Evolutionary conservation across 2,797 vertebrate species (phyloP).

Genomic region (Myotis vivesi): DNA sequence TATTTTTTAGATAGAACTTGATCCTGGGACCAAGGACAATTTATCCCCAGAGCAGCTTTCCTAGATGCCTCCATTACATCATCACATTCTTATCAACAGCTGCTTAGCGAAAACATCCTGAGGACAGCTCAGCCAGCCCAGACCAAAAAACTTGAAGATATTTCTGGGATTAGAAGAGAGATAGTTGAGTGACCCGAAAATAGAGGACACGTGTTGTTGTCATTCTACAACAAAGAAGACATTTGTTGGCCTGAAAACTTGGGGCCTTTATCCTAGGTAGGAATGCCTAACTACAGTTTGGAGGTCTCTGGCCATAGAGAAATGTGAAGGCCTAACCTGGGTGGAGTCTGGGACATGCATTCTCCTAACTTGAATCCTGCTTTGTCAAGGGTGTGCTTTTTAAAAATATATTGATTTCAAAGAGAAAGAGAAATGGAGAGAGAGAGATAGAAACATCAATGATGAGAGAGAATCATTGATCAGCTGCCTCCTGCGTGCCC

Average conservation of each 20-base stretch:
- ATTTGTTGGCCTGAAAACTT: conserved; percentile 7
- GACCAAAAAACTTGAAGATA: conserved; percentile 67
- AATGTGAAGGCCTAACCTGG: conserved; percentile 15
- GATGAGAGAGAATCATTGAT: too few species aligned
- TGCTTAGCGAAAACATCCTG: conserved; percentile 69
- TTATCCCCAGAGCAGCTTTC: conserved; percentile 65
- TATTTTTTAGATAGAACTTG: conserved; percentile 66
- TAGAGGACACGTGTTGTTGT: conserved; percentile 70
- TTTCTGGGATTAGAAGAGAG: conserved; percentile 67
- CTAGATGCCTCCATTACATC: conserved; percentile 63
- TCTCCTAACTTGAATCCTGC: not conserved
- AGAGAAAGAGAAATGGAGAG: too few species aligned
- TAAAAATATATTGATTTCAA: too few species aligned
- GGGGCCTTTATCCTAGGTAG: not conserved
- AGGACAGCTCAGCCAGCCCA: conserved; percentile 40
- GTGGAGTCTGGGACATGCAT: not conserved
- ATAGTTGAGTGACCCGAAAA: conserved; percentile 50
- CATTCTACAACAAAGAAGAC: conserved; percentile 63
- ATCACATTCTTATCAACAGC: conserved; percentile 75
- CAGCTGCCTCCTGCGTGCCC: too few species aligned
- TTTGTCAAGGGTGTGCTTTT: not conserved
- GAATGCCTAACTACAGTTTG: not conserved
- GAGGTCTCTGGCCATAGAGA: not conserved
- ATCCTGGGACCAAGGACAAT: conserved; percentile 65
- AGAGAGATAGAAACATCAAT: too few species aligned